Percentiles rank a stretch among this genome's conserved stretches.
These are phyloP conservation scores for Hydroisotoma schaefferi DNA, from an alignment of 2,888 invertebrate species.

Conservation along the genomic window DNA sequence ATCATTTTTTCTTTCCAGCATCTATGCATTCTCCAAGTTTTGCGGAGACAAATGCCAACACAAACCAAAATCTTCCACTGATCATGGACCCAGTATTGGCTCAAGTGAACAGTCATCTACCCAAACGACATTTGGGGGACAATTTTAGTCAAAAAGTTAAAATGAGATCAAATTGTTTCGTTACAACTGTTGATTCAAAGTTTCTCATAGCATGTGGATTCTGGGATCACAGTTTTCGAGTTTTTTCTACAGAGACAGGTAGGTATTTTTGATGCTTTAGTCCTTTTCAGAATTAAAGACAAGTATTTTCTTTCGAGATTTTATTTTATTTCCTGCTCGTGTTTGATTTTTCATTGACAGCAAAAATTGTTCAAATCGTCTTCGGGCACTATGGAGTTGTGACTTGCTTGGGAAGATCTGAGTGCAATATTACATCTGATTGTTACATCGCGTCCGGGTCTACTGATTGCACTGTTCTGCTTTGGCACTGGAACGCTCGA, in stretches of 20 bases:
- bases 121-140: conserved; percentile 88
- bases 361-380: conserved; percentile 95
- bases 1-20: conserved; percentile 53
- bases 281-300: background rate
- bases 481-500: conserved; percentile 99
- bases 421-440: conserved; percentile 98
- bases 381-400: conserved; percentile 99
- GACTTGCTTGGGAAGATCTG: conserved; percentile 93
- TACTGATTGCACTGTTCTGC: conserved; percentile 93
- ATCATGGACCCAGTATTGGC: conserved; percentile 94
- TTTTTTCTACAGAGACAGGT: conserved; percentile 96
- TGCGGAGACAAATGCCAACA: conserved; percentile 71
- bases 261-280: conserved; percentile 29
- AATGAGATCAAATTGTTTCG: conserved; percentile 91
- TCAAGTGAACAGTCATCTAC: conserved; percentile 66
- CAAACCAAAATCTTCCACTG: conserved; percentile 76
- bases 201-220: conserved; percentile 97
- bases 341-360: conserved; percentile 56
- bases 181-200: conserved; percentile 95
- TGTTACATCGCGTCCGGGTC: conserved; percentile 98
- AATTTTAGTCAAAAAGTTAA: conserved; percentile 96
- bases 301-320: conserved; percentile 4
- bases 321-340: background rate
- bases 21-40: conserved; percentile 75
- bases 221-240: conserved; percentile 99